Percentiles rank a stretch among this genome's conserved stretches.
Evolutionary conservation across 2,113 vertebrate species (phyloP).

Genomic region (Thermophis baileyi): DNA sequence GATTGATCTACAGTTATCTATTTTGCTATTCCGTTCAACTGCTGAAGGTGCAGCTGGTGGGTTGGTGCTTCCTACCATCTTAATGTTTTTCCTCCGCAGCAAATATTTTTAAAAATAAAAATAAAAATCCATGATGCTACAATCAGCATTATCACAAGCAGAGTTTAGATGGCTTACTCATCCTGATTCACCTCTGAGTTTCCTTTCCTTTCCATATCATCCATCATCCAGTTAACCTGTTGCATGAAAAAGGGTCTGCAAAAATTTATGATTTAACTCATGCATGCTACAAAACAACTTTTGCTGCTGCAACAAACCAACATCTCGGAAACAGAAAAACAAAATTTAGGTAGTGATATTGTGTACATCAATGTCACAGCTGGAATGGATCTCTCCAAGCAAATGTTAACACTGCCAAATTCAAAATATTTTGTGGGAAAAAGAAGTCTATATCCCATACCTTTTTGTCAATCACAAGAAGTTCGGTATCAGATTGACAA

Average conservation of each 20-base stretch:
- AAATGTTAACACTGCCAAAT: neutral
- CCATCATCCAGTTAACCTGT: neutral
- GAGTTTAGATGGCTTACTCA: neutral
- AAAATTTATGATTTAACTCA: neutral
- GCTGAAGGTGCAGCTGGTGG: neutral
- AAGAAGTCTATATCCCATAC: constrained; percentile 15
- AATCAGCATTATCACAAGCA: neutral
- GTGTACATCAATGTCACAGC: neutral
- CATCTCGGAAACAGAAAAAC: neutral
- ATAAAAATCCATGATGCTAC: neutral
- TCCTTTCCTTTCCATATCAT: neutral
- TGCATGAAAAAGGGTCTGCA: neutral
- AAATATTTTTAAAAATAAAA: neutral
- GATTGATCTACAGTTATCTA: neutral
- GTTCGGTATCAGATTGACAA: constrained; percentile 44
- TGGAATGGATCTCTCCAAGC: neutral
- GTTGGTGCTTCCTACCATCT: neutral
- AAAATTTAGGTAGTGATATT: neutral
- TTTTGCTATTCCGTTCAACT: neutral
- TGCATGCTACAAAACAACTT: neutral
- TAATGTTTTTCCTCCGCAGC: neutral
- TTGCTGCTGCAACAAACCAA: neutral
- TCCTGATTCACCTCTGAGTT: neutral
- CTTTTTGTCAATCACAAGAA: constrained; percentile 50
- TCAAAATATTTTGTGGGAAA: neutral